Evolutionary conservation across 2,113 vertebrate species (phyloP).

Genomic region (Carassius gibelio): DNA sequence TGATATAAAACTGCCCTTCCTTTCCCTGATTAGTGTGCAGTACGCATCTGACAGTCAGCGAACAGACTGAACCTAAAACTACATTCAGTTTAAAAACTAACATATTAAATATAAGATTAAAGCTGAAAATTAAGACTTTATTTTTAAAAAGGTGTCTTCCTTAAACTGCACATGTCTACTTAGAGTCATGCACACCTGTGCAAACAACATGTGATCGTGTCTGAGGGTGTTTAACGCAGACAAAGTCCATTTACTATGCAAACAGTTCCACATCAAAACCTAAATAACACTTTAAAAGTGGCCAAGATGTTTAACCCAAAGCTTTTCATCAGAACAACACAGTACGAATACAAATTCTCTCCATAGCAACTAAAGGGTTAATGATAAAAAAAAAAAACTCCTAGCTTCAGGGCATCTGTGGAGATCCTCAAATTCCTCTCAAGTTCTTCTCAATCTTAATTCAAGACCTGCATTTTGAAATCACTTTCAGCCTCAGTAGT

Average conservation of each 20-base stretch:
- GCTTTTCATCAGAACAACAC: not conserved
- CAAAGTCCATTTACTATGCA: conserved; percentile 53
- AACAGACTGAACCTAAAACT: not conserved
- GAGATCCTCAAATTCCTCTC: not conserved
- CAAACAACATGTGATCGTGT: conserved; percentile 36
- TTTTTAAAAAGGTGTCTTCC: not conserved
- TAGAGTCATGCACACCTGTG: conserved; percentile 38
- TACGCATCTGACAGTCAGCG: not conserved
- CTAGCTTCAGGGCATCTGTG: not conserved
- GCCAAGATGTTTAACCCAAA: conserved; percentile 2
- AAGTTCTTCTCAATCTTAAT: not conserved
- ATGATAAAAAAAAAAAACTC: not conserved
- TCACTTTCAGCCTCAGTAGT: not conserved
- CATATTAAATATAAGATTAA: not conserved
- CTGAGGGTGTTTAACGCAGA: conserved; percentile 48
- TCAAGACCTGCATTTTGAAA: not conserved
- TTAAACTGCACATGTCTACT: conserved; percentile 1
- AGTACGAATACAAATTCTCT: not conserved
- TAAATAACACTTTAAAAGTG: not conserved
- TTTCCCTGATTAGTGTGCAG: not conserved
- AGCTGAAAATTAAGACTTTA: not conserved
- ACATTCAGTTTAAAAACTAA: not conserved
- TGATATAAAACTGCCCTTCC: not conserved
- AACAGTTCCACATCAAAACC: conserved; percentile 48
- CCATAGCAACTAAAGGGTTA: not conserved